Percentiles rank a stretch among this genome's conserved stretches.
Conservation (phyloP, 2,113 vertebrate genomes). For the Hemibagrus wyckioides region DNA sequence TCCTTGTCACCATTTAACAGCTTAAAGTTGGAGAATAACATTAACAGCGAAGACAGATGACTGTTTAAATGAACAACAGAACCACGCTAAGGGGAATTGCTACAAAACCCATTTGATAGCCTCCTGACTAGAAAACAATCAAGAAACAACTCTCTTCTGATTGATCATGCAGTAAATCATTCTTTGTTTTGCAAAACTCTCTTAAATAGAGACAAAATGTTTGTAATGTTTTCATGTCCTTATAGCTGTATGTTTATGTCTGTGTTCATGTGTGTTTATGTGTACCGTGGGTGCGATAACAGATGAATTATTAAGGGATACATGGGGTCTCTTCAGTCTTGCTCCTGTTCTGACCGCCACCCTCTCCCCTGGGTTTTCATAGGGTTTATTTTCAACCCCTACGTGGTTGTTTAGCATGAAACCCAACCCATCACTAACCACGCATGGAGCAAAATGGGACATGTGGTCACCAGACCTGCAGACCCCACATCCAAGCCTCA, state of each 20-base stretch:
- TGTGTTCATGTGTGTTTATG: conserved; percentile 44
- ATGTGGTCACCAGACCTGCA: conserved; percentile 75
- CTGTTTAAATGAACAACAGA: conserved; percentile 17
- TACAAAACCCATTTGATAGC: conserved; percentile 6
- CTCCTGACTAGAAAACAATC: background rate
- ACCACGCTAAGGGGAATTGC: background rate
- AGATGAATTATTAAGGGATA: conserved; percentile 49
- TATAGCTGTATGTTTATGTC: conserved; percentile 19
- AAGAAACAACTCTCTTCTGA: conserved; percentile 4
- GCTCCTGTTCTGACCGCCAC: conserved; percentile 59
- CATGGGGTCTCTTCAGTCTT: conserved; percentile 49
- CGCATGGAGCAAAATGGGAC: conserved; percentile 63
- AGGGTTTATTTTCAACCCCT: conserved; percentile 67
- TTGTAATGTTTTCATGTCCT: conserved; percentile 24
- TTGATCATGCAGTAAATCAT: background rate
- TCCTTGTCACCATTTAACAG: conserved; percentile 19
- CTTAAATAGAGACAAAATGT: background rate
- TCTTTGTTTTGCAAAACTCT: conserved; percentile 8
- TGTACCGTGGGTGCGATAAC: conserved; percentile 50
- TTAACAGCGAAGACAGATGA: conserved; percentile 32
- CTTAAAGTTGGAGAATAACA: background rate
- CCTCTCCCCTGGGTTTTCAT: conserved; percentile 61
- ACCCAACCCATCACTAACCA: conserved; percentile 63
- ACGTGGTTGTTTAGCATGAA: conserved; percentile 67
- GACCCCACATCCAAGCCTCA: conserved; percentile 40